Evolutionary conservation across 1,140 invertebrate species (phyloP).

Genomic region (Cryptotermes secundus): DNA sequence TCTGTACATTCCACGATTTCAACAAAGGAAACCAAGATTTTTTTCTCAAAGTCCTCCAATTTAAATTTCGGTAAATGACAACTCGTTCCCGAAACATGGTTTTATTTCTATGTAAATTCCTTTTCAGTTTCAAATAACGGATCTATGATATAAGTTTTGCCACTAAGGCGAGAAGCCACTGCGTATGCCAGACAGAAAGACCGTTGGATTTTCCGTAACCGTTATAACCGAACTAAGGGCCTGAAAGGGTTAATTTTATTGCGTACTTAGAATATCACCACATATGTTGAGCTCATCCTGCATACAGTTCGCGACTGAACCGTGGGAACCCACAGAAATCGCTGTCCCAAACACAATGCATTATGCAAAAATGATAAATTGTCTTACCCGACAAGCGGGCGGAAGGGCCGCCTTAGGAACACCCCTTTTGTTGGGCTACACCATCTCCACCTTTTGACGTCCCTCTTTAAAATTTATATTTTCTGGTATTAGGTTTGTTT

Average conservation of each 20-base stretch:
- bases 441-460: background rate
- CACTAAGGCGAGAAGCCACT: too few relatives aligned
- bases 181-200: background rate
- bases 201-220: background rate
- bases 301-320: background rate
- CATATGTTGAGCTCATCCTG: background rate
- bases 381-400: background rate
- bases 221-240: background rate
- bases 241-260: background rate
- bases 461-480: background rate
- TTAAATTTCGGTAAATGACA: too few relatives aligned
- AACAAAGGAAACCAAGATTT: too few relatives aligned
- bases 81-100: too few relatives aligned
- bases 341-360: background rate
- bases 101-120: too few relatives aligned
- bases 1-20: too few relatives aligned
- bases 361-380: constrained; percentile 18
- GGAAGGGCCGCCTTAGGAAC: background rate
- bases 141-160: too few relatives aligned
- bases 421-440: background rate
- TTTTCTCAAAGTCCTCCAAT: too few relatives aligned
- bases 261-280: background rate
- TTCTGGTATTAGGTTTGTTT: background rate
- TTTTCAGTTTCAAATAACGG: too few relatives aligned
- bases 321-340: background rate